These are phyloP conservation scores for Glyphotaelius pellucidus DNA, from an alignment of 2,888 invertebrate species.

Conservation along the genomic window DNA sequence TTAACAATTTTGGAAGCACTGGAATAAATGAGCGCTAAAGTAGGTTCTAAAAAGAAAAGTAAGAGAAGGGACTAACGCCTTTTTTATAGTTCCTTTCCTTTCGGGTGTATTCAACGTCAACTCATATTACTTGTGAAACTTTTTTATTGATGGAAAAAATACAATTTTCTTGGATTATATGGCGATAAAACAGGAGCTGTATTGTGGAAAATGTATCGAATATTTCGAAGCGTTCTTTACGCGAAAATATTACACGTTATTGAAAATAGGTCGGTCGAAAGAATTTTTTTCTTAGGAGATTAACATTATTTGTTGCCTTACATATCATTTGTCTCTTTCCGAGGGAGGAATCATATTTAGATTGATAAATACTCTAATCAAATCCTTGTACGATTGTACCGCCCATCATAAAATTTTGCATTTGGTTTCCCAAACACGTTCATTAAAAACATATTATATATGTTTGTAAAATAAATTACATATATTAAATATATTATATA, in stretches of 20 bases:
- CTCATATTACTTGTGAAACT: slow-evolving; percentile 60
- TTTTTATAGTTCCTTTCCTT: slow-evolving; percentile 57
- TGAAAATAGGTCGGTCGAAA: background rate
- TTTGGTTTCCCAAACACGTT: no score
- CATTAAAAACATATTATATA: no score
- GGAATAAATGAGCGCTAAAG: slow-evolving; percentile 38
- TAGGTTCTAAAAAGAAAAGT: slow-evolving; percentile 60
- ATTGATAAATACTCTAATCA: no score
- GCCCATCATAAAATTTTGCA: no score
- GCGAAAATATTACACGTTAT: background rate
- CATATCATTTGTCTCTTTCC: no score
- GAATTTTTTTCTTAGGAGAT: no score
- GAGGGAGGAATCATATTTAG: no score
- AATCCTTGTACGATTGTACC: no score
- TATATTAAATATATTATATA: no score
- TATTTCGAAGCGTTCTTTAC: background rate
- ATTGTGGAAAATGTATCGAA: background rate
- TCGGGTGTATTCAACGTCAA: slow-evolving; percentile 58
- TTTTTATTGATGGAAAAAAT: slow-evolving; percentile 51
- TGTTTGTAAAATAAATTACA: no score
- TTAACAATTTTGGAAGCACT: slow-evolving; percentile 9
- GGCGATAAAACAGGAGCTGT: slow-evolving; percentile 20
- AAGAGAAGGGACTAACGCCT: slow-evolving; percentile 60
- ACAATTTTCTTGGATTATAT: slow-evolving; percentile 40
- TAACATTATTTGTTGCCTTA: no score